Evolutionary conservation across 2,113 vertebrate genomes (phyloP).

Genomic region (Erythrocercus mccallii): DNA sequence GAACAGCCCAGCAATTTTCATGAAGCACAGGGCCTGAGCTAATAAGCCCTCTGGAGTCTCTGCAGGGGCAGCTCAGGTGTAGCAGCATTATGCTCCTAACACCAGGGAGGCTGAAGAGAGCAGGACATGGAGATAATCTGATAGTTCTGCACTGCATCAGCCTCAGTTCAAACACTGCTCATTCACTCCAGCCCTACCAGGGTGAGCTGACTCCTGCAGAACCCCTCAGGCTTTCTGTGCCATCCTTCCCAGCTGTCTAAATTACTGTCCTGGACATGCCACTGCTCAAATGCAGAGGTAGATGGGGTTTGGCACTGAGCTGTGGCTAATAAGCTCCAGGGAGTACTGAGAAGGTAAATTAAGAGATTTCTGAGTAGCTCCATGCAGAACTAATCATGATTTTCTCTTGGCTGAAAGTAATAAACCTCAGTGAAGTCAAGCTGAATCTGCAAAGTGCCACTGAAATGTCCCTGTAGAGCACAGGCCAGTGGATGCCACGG

Average conservation of each 20-base stretch:
- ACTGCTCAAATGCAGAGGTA: background rate
- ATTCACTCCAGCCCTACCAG: background rate
- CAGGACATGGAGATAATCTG: background rate
- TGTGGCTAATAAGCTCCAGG: conserved; percentile 36
- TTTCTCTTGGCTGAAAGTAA: conserved; percentile 30
- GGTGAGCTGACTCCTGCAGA: background rate
- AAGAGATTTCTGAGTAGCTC: background rate
- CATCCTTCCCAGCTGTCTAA: background rate
- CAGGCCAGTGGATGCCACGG: accelerated
- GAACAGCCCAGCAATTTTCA: background rate
- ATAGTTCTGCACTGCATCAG: background rate
- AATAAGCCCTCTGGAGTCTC: background rate
- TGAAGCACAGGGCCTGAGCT: background rate
- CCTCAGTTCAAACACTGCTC: background rate
- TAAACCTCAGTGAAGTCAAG: conserved; percentile 15
- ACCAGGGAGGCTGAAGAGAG: background rate
- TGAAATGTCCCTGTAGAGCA: background rate
- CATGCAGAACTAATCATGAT: conserved; percentile 1
- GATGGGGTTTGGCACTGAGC: conserved; percentile 44
- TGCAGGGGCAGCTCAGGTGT: background rate
- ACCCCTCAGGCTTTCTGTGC: background rate
- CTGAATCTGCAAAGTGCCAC: background rate
- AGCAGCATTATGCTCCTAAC: background rate
- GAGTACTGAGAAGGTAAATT: conserved; percentile 14
- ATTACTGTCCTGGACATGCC: background rate